phyloP scores from a whole-genome alignment of 2,888 invertebrate genomes.

The Luperina nickerlii region DNA sequence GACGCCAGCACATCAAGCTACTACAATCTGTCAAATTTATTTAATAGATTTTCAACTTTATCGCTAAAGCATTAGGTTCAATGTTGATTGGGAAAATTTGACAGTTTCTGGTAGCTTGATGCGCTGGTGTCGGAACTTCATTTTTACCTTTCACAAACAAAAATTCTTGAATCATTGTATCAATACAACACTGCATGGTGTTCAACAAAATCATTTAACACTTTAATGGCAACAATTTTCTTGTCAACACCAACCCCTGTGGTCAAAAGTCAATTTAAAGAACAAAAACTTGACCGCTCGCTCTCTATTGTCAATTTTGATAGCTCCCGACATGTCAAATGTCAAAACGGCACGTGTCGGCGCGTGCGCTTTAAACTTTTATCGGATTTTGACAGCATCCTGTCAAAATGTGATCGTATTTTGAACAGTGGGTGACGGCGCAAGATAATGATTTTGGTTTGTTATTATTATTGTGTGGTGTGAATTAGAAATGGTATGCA shows the following conservation, averaged over 20 bases:
- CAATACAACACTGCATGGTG: not conserved
- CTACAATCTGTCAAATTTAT: too few species aligned
- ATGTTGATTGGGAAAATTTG: too few species aligned
- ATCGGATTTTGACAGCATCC: conserved; percentile 82
- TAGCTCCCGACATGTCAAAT: conserved; percentile 82
- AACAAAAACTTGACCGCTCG: conserved; percentile 79
- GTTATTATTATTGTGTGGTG: conserved; percentile 56
- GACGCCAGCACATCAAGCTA: too few species aligned
- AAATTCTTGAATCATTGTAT: conserved; percentile 1
- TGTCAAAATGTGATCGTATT: conserved; percentile 79
- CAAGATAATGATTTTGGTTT: conserved; percentile 70
- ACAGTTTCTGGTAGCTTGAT: too few species aligned
- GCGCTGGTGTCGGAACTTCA: too few species aligned
- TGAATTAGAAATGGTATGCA: conserved; percentile 53
- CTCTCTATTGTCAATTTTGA: conserved; percentile 78
- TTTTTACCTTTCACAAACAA: not conserved
- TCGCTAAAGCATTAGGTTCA: too few species aligned
- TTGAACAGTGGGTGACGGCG: conserved; percentile 73
- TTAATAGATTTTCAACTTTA: too few species aligned
- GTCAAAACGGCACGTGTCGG: conserved; percentile 84
- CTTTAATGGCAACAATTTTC: conserved; percentile 53
- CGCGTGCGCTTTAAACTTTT: conserved; percentile 86
- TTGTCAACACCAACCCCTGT: conserved; percentile 67
- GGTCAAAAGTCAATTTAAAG: conserved; percentile 79
- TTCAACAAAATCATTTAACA: conserved; percentile 15